Evolutionary conservation across 2,797 vertebrate species (phyloP).

Genomic region (Urophycis tenuis): DNA sequence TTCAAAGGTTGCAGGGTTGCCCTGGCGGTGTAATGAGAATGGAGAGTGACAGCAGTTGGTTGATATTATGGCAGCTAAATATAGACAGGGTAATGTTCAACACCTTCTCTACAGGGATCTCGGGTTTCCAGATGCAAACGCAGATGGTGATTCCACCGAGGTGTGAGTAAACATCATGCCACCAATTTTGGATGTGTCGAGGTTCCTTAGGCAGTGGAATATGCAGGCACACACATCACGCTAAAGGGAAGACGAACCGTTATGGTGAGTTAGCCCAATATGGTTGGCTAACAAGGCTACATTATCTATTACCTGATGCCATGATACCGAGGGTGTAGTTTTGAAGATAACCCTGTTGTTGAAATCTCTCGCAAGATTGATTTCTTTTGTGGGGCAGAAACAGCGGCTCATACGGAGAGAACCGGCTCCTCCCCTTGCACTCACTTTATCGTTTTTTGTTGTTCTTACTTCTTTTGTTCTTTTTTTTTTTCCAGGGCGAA

Average conservation of each 20-base stretch:
- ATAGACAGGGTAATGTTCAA: background rate
- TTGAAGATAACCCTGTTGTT: no score
- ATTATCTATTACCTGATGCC: background rate
- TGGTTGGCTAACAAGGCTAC: background rate
- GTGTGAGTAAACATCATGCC: background rate
- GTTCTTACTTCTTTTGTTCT: no score
- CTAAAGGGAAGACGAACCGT: background rate
- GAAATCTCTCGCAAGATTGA: no score
- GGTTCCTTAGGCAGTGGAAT: background rate
- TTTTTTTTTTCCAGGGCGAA: background rate
- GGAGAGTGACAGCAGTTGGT: background rate
- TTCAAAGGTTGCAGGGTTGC: background rate
- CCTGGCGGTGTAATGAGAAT: background rate
- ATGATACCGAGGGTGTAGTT: no score
- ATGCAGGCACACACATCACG: background rate
- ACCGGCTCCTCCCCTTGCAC: background rate
- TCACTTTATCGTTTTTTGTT: background rate
- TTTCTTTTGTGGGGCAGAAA: no score
- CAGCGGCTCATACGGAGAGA: no score
- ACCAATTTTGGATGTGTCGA: background rate
- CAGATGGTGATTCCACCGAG: background rate
- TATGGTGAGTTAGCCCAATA: background rate
- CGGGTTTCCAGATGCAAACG: background rate
- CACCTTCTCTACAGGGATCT: background rate
- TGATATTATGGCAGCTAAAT: background rate